phyloP scores from a whole-genome alignment of 2,797 vertebrate genomes.

The Pseudochirops corinnae region DNA sequence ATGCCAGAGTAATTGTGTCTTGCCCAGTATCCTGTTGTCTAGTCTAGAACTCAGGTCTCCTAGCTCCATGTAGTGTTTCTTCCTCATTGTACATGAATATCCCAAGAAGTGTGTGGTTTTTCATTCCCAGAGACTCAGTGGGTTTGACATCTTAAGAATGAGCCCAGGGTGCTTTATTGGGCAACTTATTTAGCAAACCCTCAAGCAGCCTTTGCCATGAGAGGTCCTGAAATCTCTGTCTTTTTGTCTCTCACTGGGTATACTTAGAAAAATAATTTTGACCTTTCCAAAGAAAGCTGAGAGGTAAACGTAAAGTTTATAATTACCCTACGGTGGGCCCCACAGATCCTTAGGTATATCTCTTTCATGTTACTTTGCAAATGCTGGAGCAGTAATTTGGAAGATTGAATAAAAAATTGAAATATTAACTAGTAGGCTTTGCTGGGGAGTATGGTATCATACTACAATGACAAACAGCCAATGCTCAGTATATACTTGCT shows the following conservation, averaged over 20 bases:
- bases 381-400: neutral
- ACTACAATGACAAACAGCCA: neutral
- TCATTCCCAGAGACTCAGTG: slow-evolving; percentile 15
- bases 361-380: slow-evolving; percentile 8
- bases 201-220: neutral
- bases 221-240: neutral
- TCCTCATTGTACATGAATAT: neutral
- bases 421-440: neutral
- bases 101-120: neutral
- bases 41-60: neutral
- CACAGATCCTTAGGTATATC: neutral
- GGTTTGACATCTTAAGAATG: neutral
- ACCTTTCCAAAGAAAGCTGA: slow-evolving; percentile 18
- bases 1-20: neutral
- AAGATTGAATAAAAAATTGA: neutral
- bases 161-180: neutral
- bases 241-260: neutral
- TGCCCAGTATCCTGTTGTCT: neutral
- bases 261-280: neutral
- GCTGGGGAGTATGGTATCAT: neutral
- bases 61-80: neutral
- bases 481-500: slow-evolving; percentile 14
- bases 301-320: neutral
- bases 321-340: neutral
- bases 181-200: neutral